phyloP scores from a whole-genome alignment of 2,797 vertebrate genomes.

The Carapus acus region DNA sequence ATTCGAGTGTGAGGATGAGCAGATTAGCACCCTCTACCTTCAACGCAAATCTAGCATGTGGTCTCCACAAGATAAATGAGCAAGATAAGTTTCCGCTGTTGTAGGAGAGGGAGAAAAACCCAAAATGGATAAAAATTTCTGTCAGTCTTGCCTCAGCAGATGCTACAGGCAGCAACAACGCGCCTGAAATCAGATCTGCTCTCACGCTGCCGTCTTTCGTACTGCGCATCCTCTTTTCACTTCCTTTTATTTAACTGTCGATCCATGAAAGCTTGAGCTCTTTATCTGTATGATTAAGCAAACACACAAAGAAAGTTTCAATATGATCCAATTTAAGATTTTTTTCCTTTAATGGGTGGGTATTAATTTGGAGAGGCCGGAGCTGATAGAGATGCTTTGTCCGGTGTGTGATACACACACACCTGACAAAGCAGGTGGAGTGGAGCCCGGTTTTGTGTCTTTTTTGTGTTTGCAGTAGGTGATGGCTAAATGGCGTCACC shows the following conservation, averaged over 20 bases:
- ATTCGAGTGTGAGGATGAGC: no score
- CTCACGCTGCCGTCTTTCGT: neutral
- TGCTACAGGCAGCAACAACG: neutral
- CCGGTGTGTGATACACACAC: neutral
- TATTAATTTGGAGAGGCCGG: no score
- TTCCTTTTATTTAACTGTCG: slow-evolving; percentile 31
- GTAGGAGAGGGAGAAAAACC: no score
- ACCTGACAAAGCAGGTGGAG: neutral
- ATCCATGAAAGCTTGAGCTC: neutral
- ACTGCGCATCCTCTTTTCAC: slow-evolving; percentile 54
- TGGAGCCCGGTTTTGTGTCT: neutral
- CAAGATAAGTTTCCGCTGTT: no score
- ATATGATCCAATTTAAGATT: neutral
- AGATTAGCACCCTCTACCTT: no score
- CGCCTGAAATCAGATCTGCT: neutral
- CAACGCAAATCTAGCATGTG: no score
- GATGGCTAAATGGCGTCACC: neutral
- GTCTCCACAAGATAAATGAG: no score
- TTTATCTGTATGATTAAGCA: neutral
- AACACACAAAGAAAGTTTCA: neutral
- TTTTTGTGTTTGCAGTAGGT: no score
- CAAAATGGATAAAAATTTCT: no score
- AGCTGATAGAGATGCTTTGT: neutral
- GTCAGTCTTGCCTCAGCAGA: no score
- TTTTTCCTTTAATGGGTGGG: no score